Conservation (phyloP, 2,113 vertebrate genomes). For the Actenoides lindsayi region DNA sequence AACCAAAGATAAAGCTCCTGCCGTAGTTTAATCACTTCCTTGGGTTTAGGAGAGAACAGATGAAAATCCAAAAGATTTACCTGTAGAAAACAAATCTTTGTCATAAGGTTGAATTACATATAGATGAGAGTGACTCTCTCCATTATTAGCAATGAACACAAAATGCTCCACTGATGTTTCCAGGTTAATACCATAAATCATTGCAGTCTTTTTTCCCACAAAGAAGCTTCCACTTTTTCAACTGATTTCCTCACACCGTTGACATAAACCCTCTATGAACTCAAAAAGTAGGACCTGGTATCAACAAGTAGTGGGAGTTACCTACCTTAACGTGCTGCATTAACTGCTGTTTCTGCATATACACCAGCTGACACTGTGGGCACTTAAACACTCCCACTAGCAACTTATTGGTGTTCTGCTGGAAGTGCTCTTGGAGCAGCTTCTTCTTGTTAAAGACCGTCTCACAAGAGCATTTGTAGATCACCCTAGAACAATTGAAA, state of each 20-base stretch:
- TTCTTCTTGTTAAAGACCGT: conserved; percentile 93
- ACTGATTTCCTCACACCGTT: neutral
- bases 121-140: neutral
- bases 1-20: neutral
- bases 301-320: neutral
- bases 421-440: conserved; percentile 91
- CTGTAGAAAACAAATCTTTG: neutral
- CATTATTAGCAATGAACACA: neutral
- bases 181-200: neutral
- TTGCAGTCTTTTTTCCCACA: neutral
- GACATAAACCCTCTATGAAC: neutral
- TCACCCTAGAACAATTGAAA: conserved; percentile 79
- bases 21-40: neutral
- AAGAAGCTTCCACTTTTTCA: neutral
- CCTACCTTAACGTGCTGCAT: conserved; percentile 95
- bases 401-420: conserved; percentile 85
- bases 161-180: neutral
- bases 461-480: conserved; percentile 95
- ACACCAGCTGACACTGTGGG: conserved; percentile 91
- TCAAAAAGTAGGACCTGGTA: neutral
- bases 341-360: conserved; percentile 90
- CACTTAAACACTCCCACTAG: conserved; percentile 92
- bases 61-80: neutral
- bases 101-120: neutral
- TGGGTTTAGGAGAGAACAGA: neutral